Base-by-base conservation (phyloP, 2,888 invertebrate genomes). In the Apamea sordens region DNA sequence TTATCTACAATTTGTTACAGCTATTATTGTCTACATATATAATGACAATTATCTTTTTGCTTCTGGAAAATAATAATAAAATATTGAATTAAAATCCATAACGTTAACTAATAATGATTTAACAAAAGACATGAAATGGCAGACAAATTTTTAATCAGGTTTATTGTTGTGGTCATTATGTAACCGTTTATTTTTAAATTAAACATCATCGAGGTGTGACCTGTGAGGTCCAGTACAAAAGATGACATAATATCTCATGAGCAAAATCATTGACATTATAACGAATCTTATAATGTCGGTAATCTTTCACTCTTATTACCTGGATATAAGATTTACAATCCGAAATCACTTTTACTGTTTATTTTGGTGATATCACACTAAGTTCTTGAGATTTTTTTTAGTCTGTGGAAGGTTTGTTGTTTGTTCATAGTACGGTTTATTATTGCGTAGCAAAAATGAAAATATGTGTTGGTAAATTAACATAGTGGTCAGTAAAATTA, bases 211-310 rank as follows among this genome's bases (percentile, higher is more conserved):
- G 82, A 90, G 91, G 92, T 87, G 92, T 88, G 91, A 74, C 89
- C 85, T 77, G 24, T 8, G 44, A 68, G 53, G 53, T 64, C 70
- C 67, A 74, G 74, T 84, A 73, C 81, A 70, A 79, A 85, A 86
- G 89, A 89, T 92, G 91, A 91, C 91, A 88, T 90, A 89, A 92
- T 88, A 77, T 84, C 77, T 84, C 78, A 88, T 79, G 61, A 83
- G 73, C 36, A 61, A 70, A 78, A 79, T 77, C 80, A 83, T 79
- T 87, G 88, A 86, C 84, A 87, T 88, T 88, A 53, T 84, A 69
- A 41, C 72, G 61, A 87, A 83, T 78, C 77, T 83, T 72, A 70
- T 41, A 63, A 53, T 32, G n/a, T 36, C n/a, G 13, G 0, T 50
- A 56, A 72, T 59, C 41, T 65, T 76, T 81, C 75, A 76, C 36